Base-by-base conservation (phyloP, 1,140 invertebrate genomes). In the Nomia melanderi region DNA sequence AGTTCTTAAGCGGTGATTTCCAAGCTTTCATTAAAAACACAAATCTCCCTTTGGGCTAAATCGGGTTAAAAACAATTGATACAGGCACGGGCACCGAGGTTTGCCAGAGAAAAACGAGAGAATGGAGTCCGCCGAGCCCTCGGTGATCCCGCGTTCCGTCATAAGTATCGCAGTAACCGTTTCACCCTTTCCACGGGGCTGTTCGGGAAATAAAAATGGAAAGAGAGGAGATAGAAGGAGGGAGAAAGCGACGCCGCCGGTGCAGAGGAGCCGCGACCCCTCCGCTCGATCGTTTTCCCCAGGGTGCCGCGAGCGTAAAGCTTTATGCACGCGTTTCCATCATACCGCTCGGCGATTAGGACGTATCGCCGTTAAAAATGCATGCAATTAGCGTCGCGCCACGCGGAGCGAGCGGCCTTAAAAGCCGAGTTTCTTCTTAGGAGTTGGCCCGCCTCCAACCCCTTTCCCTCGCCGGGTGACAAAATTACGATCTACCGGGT, bases 401-500 rank as follows among this genome's bases (percentile, higher is more conserved):
- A 56, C 71, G 71, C 41, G 20, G n/a, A n/a, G 60, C 78, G 78
- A 59, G 73, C 62, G 0, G 69, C 75, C 74, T 78, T 77, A 78
- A 81, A 81, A 67, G 50, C n/a, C 77, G 39, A 44, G 67, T 47
- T 53, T 70, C 82, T 85, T 79, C 74, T 75, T 72, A 82, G 39
- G n/a, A 69, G 60, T n/a, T n/a, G 27, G n/a, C n/a, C 23, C 41
- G 14, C 29, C 59, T 56, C 23, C 66, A 70, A 74, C 62, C 79
- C 83, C 79, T 79, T 85, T 47, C 72, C n/a, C 47, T 54, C 36
- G 79, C 59, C 59, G 82, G 81, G 82, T 89, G 88, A 89, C 88
- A 89, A 88, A 88, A 77, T 89, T 88, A 89, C 87, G 88, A 89
- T 84, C 87, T 81, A 88, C 85, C 84, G 86, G 86, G 84, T 88